Base-by-base conservation (phyloP, 2,888 invertebrate species). In the Microdon myrmicae region DNA sequence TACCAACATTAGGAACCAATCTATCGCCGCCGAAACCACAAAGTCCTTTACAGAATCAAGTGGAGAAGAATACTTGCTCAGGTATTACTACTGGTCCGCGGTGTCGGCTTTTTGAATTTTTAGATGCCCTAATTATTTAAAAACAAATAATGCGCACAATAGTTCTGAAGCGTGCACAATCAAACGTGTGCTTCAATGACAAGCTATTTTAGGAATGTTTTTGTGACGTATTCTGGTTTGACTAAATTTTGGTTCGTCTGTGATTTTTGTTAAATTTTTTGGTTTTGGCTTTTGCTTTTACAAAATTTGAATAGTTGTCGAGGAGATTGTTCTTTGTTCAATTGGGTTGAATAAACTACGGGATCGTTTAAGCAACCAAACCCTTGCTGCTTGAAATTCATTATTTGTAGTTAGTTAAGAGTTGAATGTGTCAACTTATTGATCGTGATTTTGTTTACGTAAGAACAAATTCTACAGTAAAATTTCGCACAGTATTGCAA, bases 31-130 rank as follows among this genome's bases (percentile, higher is more conserved):
- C 71, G 68, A 76, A 81, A 59, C 78, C 75, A 67, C 80, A 81
- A 61, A 82, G 80, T 70, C 81, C 82, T 12, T 72, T 81, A 56
- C 83, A 71, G 74, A 82, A 70, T 76, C 81, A 75, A 73, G 74
- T 71, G 78, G 82, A 83, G 49, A 67, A 72, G 51, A 71, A 72
- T 19, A 19, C 64, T n/a, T 51, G 58, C 34, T 43, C 58, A 64
- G 64, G 64, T 64, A n/a, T 12, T n/a, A n/a, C n/a, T n/a, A n/a
- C n/a, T n/a, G n/a, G n/a, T n/a, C n/a, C n/a, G n/a, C n/a, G n/a
- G n/a, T n/a, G n/a, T n/a, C n/a, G n/a, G n/a, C n/a, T n/a, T n/a
- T n/a, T n/a, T n/a, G n/a, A n/a, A n/a, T n/a, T n/a, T n/a, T n/a
- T n/a, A n/a, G n/a, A n/a, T n/a, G n/a, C n/a, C n/a, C n/a, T 4